Conservation (phyloP, 2,113 vertebrate species). For the Dipodomys spectabilis region DNA sequence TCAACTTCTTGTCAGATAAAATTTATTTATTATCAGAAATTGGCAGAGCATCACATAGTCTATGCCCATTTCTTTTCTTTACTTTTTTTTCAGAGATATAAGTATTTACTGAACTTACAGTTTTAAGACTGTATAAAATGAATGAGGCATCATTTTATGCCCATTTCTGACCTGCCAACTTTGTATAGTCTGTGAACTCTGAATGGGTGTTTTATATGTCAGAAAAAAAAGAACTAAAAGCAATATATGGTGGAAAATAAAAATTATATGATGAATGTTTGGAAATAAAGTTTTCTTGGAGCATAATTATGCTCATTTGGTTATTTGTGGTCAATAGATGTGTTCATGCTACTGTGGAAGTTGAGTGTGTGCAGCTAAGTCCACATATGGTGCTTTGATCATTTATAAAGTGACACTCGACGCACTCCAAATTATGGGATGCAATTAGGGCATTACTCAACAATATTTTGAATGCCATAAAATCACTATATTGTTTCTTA, state of each 20-base stretch:
- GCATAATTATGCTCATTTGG: neutral
- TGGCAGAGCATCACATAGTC: neutral
- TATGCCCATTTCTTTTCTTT: neutral
- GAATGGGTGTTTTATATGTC: neutral
- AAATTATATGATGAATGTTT: neutral
- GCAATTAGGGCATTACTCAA: neutral
- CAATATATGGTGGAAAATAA: neutral
- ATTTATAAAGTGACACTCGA: neutral
- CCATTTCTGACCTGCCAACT: neutral
- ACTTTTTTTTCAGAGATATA: too few relatives aligned
- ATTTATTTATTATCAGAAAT: neutral
- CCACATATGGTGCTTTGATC: neutral
- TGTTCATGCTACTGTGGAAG: neutral
- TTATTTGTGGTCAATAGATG: neutral
- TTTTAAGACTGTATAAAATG: too few relatives aligned
- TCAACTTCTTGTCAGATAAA: neutral
- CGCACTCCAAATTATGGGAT: neutral
- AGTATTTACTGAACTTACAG: too few relatives aligned
- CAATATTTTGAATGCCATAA: neutral
- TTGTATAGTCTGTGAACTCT: neutral
- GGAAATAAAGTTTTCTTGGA: neutral
- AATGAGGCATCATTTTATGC: too few relatives aligned
- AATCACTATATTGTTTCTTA: neutral
- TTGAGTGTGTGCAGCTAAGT: neutral
- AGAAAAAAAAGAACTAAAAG: neutral